These are phyloP conservation scores for Conus canariensis DNA, from an alignment of 2,888 invertebrate species.

Conservation along the genomic window DNA sequence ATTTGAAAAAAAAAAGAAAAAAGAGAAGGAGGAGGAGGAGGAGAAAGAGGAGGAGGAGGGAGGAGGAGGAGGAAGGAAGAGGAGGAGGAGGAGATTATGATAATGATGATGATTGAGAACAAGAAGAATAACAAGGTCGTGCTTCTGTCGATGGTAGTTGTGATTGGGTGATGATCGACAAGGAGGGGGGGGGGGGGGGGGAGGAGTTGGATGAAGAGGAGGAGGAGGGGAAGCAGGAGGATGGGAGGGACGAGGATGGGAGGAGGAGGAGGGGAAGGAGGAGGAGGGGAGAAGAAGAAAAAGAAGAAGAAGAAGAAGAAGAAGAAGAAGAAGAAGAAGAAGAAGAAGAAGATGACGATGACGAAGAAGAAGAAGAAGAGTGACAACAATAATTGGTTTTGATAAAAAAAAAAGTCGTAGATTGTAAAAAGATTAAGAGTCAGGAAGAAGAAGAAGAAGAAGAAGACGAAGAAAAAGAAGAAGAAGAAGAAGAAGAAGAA, in stretches of 20 bases:
- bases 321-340: not conserved
- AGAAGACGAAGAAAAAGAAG: not conserved
- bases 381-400: too few relatives aligned
- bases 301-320: not conserved
- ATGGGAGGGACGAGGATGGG: not conserved
- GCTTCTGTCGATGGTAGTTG: too few relatives aligned
- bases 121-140: too few relatives aligned
- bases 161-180: too few relatives aligned
- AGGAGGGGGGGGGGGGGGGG: too few relatives aligned
- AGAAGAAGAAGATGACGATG: not conserved
- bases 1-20: not conserved
- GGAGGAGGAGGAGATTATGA: too few relatives aligned
- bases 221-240: not conserved
- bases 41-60: too few relatives aligned
- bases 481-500: not conserved
- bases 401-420: not conserved
- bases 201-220: not conserved
- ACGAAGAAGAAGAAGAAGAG: not conserved
- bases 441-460: not conserved
- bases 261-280: too few relatives aligned
- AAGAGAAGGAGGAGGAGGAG: not conserved
- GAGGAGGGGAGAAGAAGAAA: not conserved
- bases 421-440: not conserved
- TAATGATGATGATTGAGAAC: too few relatives aligned
- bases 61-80: too few relatives aligned